Base-by-base conservation (phyloP, 2,888 invertebrate genomes). In the Myopa tessellatipennis region DNA sequence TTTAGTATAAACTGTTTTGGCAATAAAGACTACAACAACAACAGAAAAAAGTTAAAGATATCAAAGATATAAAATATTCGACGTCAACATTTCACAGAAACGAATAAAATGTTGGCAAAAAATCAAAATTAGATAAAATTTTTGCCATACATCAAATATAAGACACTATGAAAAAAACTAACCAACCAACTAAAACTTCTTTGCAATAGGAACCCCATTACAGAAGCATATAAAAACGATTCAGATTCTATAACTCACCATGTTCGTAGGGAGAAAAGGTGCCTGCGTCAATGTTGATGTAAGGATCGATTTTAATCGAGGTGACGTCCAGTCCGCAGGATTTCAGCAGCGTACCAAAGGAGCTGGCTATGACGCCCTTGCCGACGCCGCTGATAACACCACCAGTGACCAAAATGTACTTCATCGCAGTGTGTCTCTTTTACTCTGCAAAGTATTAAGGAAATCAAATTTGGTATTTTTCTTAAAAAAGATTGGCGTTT, bases 191-290 rank as follows among this genome's bases (percentile, higher is more conserved):
- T 8, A 67, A 40, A 40, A 67, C 38, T 65, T 36, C 14, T 65
- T 65, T 36, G 14, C 10, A 50, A 50, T 50, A 50, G 14, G 14
- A 1, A 50, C 1, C 14, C 55, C 55, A 55, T 4, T 45, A 45
- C 45, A 10, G 34, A 67, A 67, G 26, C 26, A 67, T 67, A 67
- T 5, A 4, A 6, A 18, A 52, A 55, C n/a, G n/a, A 58, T n/a
- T 18, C n/a, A 67, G 60, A 26, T 26, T 26, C 26, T 26, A 26
- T 26, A 69, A 87, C 91, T 91, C 91, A 97, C 98, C 99, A 89
- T 99, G 99, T 88, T 99, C 99, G 87, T 98, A 99, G 0, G 99
- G 99, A 12, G 98, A 98, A 90, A 99, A 99, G 36, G 99, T 99
- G 79, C 99, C 99, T 81, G 99, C 99, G 90, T 99, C 99, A 80